phyloP scores from a whole-genome alignment of 1,140 invertebrate genomes.

The Leptinotarsa lineolata region DNA sequence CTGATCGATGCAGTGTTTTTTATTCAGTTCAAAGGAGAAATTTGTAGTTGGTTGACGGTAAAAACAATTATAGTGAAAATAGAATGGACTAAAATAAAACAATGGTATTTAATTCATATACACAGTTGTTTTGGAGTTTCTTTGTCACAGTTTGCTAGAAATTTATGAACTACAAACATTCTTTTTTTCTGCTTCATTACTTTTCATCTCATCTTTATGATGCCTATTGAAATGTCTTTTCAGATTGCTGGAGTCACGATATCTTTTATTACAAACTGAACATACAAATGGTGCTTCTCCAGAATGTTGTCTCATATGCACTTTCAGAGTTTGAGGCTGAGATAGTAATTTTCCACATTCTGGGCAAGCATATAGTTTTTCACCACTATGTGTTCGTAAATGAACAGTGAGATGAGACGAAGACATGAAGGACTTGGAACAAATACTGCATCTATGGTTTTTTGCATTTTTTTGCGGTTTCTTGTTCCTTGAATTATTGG shows the following conservation, averaged over 20 bases:
- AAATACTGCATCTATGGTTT: conserved; percentile 38
- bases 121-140: too few relatives aligned
- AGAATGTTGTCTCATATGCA: conserved; percentile 44
- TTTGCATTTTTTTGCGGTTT: conserved; percentile 29
- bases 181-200: background rate
- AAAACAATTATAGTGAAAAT: too few relatives aligned
- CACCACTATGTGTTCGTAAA: conserved; percentile 55
- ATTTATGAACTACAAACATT: too few relatives aligned
- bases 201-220: background rate
- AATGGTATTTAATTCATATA: too few relatives aligned
- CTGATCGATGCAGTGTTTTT: too few relatives aligned
- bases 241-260: conserved; percentile 42
- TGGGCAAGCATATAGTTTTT: conserved; percentile 57
- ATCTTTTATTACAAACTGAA: conserved; percentile 45
- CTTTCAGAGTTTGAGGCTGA: conserved; percentile 47
- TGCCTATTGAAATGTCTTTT: conserved; percentile 30
- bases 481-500: background rate
- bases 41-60: too few relatives aligned
- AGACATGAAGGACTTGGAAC: conserved; percentile 36
- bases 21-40: too few relatives aligned
- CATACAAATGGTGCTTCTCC: conserved; percentile 43
- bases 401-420: conserved; percentile 29
- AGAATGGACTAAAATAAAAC: too few relatives aligned
- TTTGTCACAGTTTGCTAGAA: too few relatives aligned
- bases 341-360: conserved; percentile 50